Percentiles rank a stretch among this genome's conserved stretches.
phyloP scores from a whole-genome alignment of 2,888 invertebrate genomes.

The Rhamnusium bicolor region DNA sequence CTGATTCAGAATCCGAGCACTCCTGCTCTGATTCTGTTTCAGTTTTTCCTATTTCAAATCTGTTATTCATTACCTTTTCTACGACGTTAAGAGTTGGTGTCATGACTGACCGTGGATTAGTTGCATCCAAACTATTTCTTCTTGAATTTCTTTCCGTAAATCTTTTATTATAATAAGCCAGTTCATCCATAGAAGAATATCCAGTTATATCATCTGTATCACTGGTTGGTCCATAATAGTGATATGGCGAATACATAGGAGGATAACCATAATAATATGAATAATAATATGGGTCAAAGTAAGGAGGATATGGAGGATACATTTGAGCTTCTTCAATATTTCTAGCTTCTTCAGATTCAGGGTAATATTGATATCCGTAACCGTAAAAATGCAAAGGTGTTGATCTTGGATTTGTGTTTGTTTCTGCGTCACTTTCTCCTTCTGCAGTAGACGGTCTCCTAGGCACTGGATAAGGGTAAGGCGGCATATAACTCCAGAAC shows the following conservation, averaged over 20 bases:
- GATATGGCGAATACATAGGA: constrained; percentile 63
- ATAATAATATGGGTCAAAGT: constrained; percentile 67
- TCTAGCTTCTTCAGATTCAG: constrained; percentile 44
- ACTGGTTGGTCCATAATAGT: constrained; percentile 55
- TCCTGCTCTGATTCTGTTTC: constrained; percentile 48
- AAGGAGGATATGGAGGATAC: constrained; percentile 59
- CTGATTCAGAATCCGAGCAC: constrained; percentile 53
- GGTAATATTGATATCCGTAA: constrained; percentile 30
- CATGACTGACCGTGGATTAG: constrained; percentile 49
- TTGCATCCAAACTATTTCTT: constrained; percentile 65
- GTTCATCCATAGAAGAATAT: constrained; percentile 71
- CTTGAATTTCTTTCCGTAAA: constrained; percentile 62
- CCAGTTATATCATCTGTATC: constrained; percentile 65
- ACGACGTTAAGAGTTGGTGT: constrained; percentile 51
- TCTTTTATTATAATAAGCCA: constrained; percentile 49
- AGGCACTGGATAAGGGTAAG: constrained; percentile 48
- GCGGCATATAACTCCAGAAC: constrained; percentile 62
- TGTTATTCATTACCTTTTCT: constrained; percentile 37
- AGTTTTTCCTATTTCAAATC: constrained; percentile 41
- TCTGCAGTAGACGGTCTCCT: constrained; percentile 38
- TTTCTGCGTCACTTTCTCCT: constrained; percentile 45
- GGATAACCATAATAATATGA: constrained; percentile 65
- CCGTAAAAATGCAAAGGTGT: constrained; percentile 33
- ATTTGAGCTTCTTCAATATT: constrained; percentile 28
- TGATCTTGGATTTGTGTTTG: constrained; percentile 43